Evolutionary conservation across 1,140 invertebrate species (phyloP), one percentile per base, ranked within the genome.

Genomic region (Zaprionus ornatus): DNA sequence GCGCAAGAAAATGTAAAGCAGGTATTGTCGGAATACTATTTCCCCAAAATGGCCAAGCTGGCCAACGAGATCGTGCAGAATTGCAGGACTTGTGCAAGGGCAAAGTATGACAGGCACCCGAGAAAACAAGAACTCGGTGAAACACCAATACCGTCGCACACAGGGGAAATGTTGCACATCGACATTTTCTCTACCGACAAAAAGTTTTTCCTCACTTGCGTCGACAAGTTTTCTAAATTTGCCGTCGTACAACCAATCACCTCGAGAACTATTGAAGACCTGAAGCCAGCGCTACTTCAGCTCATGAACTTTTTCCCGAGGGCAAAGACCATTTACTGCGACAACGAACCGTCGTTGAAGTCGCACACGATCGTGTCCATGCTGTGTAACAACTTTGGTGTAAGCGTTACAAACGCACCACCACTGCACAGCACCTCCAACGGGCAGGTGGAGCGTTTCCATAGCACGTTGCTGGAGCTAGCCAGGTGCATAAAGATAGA

Each of bases 201-300:
- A n/a, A 55, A 29, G 15, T 21, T 19, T 1, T 55, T 55, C 15
- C 25, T 32, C 23, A 55, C 54, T 52, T 50, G 45, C 45, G 9
- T 50, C 19, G 45, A 17, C 45, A 45, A 61, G n/a, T 61, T 61
- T n/a, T 61, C 59, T 0, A 61, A 61, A 27, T 61, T 61, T 21
- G 23, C n/a, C 1, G 19, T 48, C 17, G 21, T 66, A 10, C 54
- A 66, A 3, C 55, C 37, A 1, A 32, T 52, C n/a, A 1, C 1
- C 9, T 64, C 29, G 17, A 23, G 61, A 21, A 64, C 29, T 2
- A 64, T 64, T 25, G 32, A 54, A 10, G 29, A 64, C 10, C 1
- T 21, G 3, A 64, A 37, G 50, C 0, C 29, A 25, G 23, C 62
- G 3, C 1, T 55, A 3, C 27, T 55, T 6, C 45, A 52, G 17